These are phyloP conservation scores for Alethe castanea DNA, from an alignment of 2,113 vertebrate species.

Conservation along the genomic window DNA sequence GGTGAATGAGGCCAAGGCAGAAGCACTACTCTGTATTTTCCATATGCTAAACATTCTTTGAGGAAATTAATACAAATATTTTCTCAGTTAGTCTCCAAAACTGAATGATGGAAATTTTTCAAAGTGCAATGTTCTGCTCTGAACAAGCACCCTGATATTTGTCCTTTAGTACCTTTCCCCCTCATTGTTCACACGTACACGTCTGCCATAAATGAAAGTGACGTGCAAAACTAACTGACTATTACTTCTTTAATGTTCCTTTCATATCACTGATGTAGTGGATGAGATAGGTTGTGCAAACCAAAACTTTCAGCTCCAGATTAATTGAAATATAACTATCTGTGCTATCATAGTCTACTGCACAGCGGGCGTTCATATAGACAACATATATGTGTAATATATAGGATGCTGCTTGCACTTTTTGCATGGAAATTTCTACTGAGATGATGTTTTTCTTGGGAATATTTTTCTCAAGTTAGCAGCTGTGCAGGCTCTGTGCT, in stretches of 20 bases:
- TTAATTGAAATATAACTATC: neutral
- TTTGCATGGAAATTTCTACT: neutral
- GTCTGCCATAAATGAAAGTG: neutral
- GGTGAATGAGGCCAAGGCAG: neutral
- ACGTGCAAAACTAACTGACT: neutral
- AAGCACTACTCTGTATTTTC: neutral
- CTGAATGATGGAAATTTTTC: neutral
- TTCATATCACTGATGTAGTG: neutral
- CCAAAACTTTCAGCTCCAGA: neutral
- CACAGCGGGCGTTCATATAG: neutral
- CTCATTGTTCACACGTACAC: neutral
- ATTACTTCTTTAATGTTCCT: neutral
- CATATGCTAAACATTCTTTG: neutral
- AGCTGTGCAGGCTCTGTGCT: neutral
- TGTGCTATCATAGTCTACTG: neutral
- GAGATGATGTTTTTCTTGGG: neutral
- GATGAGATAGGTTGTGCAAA: neutral
- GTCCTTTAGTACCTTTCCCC: neutral
- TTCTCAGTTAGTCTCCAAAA: neutral
- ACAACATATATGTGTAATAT: neutral
- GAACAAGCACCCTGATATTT: neutral
- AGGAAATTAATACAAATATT: neutral
- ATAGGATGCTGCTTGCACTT: neutral
- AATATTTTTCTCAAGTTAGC: neutral
- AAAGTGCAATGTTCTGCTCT: neutral